Percentiles rank a stretch among this genome's conserved stretches.
Evolutionary conservation across 1,140 invertebrate species (phyloP).

Genomic region (Panagrolaimus sp.): DNA sequence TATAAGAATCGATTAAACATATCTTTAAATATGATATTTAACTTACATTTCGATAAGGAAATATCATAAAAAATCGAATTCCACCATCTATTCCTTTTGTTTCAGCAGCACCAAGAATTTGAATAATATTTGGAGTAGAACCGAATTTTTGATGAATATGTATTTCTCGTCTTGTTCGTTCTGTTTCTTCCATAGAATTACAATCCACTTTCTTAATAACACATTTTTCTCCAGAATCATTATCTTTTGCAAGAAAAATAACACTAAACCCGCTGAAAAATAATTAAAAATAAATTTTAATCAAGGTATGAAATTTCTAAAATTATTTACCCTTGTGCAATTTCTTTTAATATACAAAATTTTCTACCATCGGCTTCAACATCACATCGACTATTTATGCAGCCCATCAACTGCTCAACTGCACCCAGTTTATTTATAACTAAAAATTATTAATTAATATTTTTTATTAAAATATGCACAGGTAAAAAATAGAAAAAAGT

Average conservation of each 20-base stretch:
- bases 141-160: constrained; percentile 70
- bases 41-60: constrained; percentile 73
- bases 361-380: constrained; percentile 69
- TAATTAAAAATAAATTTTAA: constrained; percentile 14
- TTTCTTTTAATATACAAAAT: constrained; percentile 69
- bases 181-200: constrained; percentile 74
- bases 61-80: constrained; percentile 71
- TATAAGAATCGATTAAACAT: constrained; percentile 1
- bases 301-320: constrained; percentile 20
- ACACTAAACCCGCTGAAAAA: constrained; percentile 74
- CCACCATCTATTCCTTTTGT: constrained; percentile 68
- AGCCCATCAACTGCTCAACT: constrained; percentile 66
- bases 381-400: constrained; percentile 72
- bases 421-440: constrained; percentile 1
- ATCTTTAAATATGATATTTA: constrained; percentile 39
- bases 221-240: constrained; percentile 69
- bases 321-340: constrained; percentile 71
- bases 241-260: constrained; percentile 73
- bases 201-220: constrained; percentile 77
- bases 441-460: constrained; percentile 4
- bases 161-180: constrained; percentile 71
- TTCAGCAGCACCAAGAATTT: constrained; percentile 70
- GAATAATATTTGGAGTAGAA: constrained; percentile 72
- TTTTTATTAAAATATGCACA: not conserved
- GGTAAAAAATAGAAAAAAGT: not conserved